Evolutionary conservation across 2,797 vertebrate genomes (phyloP), one percentile per base, ranked within the genome.

Genomic region (Sitta carolinensis): DNA sequence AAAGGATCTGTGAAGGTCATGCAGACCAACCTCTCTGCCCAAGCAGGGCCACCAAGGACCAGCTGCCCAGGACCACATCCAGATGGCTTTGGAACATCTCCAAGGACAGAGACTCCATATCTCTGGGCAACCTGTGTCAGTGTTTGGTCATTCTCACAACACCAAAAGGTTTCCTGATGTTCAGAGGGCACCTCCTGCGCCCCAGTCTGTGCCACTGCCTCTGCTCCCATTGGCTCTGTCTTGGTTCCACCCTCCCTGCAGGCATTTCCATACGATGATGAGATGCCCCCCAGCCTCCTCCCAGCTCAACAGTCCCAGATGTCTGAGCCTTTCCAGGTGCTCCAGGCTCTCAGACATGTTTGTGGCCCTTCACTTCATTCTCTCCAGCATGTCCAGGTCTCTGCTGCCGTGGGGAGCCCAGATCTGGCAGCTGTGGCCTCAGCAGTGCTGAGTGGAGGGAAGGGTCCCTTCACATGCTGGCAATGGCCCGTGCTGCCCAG

Each of bases 41-140:
- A 78, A 50, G 72, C 17, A 75, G 3, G 21, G 22, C 5, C 26
- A 59, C 25, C 1, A 3, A 79, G 7, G 55, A 55, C 23, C 42
- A 80, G 38, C 1, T 68, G 47, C 23, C 5, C 26, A 51, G 21
- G 45, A 62, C 12, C 16, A 42, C 0, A 1, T 47, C 21, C 47
- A 83, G 29, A 59, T 6, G 6, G 42, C 26, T 89, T 58, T 57
- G 25, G 22, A 84, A 1, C 64, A 64, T 48, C 74, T 82, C 30
- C 45, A 78, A 16, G 36, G 19, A 27, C 13, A 19, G 38, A 51
- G 45, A 69, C 9, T 50, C 34, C 29, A 34, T 4, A 83, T 66
- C 29, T 29, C 45, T 25, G 23, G 30, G n/a, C 5, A 62, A 54
- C 7, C 16, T 18, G 17, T n/a, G 40, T 11, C 50, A 59, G 23